Percentiles rank a stretch among this genome's conserved stretches.
These are phyloP conservation scores for Patella ulyssiponensis DNA, from an alignment of 2,888 invertebrate genomes.

Conservation along the genomic window DNA sequence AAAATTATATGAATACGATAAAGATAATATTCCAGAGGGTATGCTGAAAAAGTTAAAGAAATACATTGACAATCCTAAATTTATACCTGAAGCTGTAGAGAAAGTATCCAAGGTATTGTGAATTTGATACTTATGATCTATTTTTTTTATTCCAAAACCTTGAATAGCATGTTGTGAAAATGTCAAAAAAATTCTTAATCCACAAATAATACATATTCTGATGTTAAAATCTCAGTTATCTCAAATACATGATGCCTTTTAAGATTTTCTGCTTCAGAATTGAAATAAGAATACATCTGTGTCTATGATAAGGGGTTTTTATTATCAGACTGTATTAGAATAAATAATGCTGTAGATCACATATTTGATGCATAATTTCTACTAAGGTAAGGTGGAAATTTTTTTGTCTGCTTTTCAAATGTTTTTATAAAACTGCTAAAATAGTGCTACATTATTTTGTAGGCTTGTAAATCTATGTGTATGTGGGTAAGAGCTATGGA, in stretches of 20 bases:
- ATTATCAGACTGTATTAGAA: no score
- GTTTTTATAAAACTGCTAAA: not conserved
- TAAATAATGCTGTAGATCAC: no score
- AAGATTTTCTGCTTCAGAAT: no score
- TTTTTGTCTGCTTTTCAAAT: not conserved
- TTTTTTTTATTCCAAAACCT: not conserved
- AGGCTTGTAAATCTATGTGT: slow-evolving; percentile 91
- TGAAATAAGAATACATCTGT: no score
- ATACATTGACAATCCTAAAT: slow-evolving; percentile 89
- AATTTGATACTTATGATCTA: not conserved
- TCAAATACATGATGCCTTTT: not conserved
- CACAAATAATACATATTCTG: no score
- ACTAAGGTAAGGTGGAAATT: not conserved
- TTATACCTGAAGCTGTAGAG: slow-evolving; percentile 86
- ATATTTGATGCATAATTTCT: no score
- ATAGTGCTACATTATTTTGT: slow-evolving; percentile 18
- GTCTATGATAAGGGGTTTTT: no score
- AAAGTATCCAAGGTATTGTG: slow-evolving; percentile 78
- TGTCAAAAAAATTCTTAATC: not conserved
- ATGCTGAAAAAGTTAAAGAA: slow-evolving; percentile 83
- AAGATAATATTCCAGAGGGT: slow-evolving; percentile 86
- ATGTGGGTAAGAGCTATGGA: slow-evolving; percentile 94
- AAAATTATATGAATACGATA: slow-evolving; percentile 86
- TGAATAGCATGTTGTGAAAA: no score
- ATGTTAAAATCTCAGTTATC: no score